Base-by-base conservation (phyloP, 2,797 vertebrate species). In the Botia almorhae region DNA sequence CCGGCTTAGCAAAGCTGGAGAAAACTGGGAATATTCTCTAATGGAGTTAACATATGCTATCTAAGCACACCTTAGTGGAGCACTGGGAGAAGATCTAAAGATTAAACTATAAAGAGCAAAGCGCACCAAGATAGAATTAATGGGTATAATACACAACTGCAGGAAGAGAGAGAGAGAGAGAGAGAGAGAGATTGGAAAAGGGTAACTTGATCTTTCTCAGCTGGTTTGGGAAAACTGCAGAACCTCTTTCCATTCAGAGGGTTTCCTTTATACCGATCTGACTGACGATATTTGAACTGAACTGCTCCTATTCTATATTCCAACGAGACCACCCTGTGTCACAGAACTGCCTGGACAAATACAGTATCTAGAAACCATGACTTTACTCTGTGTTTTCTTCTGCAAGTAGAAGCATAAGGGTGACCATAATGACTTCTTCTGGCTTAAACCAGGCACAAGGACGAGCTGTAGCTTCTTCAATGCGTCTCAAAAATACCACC, bases 211-310 rank as follows among this genome's bases (percentile, higher is more conserved):
- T 73, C 73, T 74, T 76, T 60, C 26, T 79, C 21, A 70, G 39
- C 26, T 73, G 48, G 13, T 17, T 21, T 67, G 29, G 50, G 55
- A 61, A 72, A 69, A 76, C 58, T 81, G 46, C 74, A 61, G 69
- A 80, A 69, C 39, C 67, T 39, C 17, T n/a, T 43, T 60, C 50
- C 69, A 70, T 43, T 46, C 69, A 63, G 69, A 71, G 23, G 39
- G 4, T 56, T 81, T 69, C 2, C 58, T 82, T 69, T 82, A 48
- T 78, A 64, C 67, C 81, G 43, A 68, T 72, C 72, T 64, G 50
- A 78, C 80, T 81, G 71, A 51, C 64, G 33, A 69, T 14, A 63
- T 56, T 83, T 58, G 81, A 78, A 75, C 61, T 74, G 11, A 76
- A 82, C 65, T 39, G 64, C 51, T 61, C 58, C 68, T 43, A 81